Evolutionary conservation across 1,140 invertebrate species (phyloP), one percentile per base, ranked within the genome.

Genomic region (Drosophila aff.): DNA sequence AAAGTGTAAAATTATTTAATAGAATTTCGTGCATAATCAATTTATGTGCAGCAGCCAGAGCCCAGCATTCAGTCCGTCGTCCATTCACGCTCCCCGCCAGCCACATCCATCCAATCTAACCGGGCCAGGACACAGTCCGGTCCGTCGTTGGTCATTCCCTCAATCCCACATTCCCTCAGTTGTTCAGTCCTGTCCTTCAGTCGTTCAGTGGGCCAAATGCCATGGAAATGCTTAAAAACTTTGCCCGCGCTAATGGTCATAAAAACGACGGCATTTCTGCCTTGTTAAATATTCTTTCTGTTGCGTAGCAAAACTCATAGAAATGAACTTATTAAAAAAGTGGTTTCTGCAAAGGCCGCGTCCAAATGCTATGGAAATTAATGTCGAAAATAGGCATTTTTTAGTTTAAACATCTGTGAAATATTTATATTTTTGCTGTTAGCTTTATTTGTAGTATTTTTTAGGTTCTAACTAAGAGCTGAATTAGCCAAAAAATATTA

Each of bases 1-100:
- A 90, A 91, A 92, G 84, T 92, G 90, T 83, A 86, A 90, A 92
- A 92, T 92, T 82, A 81, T 89, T 86, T 81, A 82, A 86, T 91
- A 87, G 80, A 91, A 91, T 91, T 91, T 91, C 64, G 86, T 86
- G 86, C 82, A 91, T 91, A 91, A 91, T 91, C 87, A 91, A 90
- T 91, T 91, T 84, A 91, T 91, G 84, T 91, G 89, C 87, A 91
- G 69, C 81, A 55, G 52, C 79, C 52, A 73, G 75, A 69, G 67
- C 76, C 57, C 73, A 46, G 64, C 62, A 58, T 72, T 69, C 68
- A 57, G 41, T 49, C 28, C 31, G 49, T 65, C 26, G 46, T 9
- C 65, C 61, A 66, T 67, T 65, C 63, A 52, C 18, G 44, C 26
- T 26, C 65, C 26, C 44, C 11, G 33, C 43, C 64, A 31, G 43